A percentile compares a stretch with the other conserved stretches of the same genome.
Evolutionary conservation across 1,140 invertebrate genomes (phyloP).

Genomic region (Chironomus tepperi): DNA sequence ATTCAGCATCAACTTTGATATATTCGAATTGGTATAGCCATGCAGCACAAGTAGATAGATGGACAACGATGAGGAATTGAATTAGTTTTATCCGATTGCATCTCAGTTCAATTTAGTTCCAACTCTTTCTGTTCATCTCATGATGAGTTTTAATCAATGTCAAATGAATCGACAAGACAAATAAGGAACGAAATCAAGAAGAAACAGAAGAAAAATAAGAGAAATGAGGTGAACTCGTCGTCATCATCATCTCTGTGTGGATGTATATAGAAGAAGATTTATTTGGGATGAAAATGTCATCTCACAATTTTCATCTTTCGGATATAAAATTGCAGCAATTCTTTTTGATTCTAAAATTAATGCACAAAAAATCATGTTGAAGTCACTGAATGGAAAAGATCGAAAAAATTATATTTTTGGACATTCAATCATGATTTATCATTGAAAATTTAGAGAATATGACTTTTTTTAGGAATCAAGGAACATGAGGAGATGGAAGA

Average conservation of each 20-base stretch:
- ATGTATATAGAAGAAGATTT: background rate
- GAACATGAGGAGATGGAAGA: no score
- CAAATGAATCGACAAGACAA: slow-evolving; percentile 20
- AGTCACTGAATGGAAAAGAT: no score
- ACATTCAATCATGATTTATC: no score
- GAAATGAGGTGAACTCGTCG: no score
- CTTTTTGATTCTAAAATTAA: no score
- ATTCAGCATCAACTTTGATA: background rate
- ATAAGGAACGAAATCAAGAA: background rate
- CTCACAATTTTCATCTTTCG: background rate
- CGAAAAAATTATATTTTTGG: no score
- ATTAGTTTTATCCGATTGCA: slow-evolving; percentile 19
- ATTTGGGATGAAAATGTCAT: background rate
- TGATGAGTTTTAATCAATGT: slow-evolving; percentile 23
- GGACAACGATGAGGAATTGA: background rate
- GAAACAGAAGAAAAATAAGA: no score
- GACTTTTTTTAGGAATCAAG: no score
- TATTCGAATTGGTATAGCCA: background rate
- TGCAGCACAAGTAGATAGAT: background rate
- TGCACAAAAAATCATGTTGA: no score
- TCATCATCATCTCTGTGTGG: no score
- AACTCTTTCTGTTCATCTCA: background rate
- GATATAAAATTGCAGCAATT: no score
- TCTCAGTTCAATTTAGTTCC: background rate
- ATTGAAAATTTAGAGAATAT: no score